Evolutionary conservation across 1,140 invertebrate species (phyloP).

Genomic region (Drosophila auraria): DNA sequence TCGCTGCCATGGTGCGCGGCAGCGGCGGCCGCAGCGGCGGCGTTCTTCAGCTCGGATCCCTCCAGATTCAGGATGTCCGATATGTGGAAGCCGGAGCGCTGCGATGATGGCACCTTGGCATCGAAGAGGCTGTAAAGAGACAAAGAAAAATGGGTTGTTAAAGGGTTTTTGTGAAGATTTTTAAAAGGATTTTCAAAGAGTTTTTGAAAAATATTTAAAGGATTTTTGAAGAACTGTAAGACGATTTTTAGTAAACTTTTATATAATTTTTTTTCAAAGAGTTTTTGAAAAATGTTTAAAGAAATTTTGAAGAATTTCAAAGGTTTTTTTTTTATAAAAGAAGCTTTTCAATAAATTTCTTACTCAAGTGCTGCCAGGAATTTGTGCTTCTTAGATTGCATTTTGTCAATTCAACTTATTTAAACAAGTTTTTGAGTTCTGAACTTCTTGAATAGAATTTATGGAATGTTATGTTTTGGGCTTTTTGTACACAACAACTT

Average conservation of each 20-base stretch:
- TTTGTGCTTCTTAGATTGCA: neutral
- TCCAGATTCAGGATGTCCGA: conserved; percentile 91
- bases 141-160: too few species aligned
- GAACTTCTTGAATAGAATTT: neutral
- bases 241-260: too few species aligned
- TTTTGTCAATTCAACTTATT: neutral
- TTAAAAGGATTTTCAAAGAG: too few species aligned
- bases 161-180: too few species aligned
- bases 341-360: neutral
- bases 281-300: too few species aligned
- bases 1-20: conserved; percentile 59
- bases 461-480: neutral
- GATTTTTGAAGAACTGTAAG: too few species aligned
- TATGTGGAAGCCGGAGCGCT: conserved; percentile 90
- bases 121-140: conserved; percentile 74
- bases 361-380: neutral
- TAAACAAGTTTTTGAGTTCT: neutral
- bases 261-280: too few species aligned
- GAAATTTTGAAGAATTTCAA: neutral
- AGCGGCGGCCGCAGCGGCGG: conserved; percentile 65
- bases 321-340: too few species aligned
- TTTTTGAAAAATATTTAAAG: too few species aligned
- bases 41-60: conserved; percentile 82
- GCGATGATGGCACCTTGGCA: conserved; percentile 83
- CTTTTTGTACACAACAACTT: too few species aligned